These are phyloP conservation scores for Zele albiditarsus DNA, from an alignment of 2,888 invertebrate species.

Conservation along the genomic window DNA sequence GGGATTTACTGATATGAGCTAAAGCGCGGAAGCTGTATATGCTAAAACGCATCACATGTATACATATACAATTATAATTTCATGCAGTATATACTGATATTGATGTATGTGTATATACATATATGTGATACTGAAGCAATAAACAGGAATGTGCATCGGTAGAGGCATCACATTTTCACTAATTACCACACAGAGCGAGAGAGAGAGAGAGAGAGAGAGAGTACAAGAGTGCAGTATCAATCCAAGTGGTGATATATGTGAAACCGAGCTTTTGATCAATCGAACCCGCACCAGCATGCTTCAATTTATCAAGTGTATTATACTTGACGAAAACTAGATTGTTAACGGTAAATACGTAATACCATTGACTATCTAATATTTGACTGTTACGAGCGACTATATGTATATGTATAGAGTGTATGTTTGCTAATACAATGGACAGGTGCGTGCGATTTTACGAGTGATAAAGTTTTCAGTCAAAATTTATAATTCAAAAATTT, in stretches of 20 bases:
- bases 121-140: conserved; percentile 44
- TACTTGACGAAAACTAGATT: conserved; percentile 3
- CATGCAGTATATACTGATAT: conserved; percentile 36
- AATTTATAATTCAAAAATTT: no score
- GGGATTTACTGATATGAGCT: conserved; percentile 9
- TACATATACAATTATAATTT: conserved; percentile 50
- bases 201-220: not conserved
- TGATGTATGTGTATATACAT: not conserved
- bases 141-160: conserved; percentile 40
- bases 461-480: no score
- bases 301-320: conserved; percentile 11
- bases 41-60: conserved; percentile 39
- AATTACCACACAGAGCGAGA: conserved; percentile 53
- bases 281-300: conserved; percentile 2
- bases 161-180: conserved; percentile 47
- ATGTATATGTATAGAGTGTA: not conserved
- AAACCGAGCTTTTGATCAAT: not conserved
- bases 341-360: conserved; percentile 7
- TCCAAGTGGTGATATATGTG: conserved; percentile 1
- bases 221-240: not conserved
- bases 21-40: conserved; percentile 1
- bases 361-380: conserved; percentile 1
- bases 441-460: no score
- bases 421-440: not conserved
- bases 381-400: not conserved